A percentile compares a stretch with the other conserved stretches of the same genome.
phyloP scores from a whole-genome alignment of 2,113 vertebrate species.

The Cinclus mexicanus region DNA sequence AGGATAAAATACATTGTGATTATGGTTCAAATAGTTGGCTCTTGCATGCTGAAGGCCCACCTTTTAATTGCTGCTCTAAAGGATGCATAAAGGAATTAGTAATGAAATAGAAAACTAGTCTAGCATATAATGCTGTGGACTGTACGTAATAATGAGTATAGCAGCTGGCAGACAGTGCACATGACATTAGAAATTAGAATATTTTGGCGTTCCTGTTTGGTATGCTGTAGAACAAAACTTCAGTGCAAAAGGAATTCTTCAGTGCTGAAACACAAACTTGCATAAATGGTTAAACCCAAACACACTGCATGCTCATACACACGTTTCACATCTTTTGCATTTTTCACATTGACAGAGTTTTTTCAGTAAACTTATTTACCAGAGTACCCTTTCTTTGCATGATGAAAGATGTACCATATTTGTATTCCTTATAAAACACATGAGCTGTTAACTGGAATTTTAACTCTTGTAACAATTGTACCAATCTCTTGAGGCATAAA shows the following conservation, averaged over 20 bases:
- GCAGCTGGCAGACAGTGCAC: constrained; percentile 45
- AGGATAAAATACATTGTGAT: neutral
- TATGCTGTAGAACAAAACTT: neutral
- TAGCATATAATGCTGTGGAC: constrained; percentile 33
- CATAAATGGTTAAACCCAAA: neutral
- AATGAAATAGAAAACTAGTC: constrained; percentile 29
- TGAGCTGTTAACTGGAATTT: neutral
- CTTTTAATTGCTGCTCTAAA: constrained; percentile 16
- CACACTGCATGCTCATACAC: neutral
- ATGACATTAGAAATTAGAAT: constrained; percentile 42
- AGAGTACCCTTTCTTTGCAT: neutral
- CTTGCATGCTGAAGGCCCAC: neutral
- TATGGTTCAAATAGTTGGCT: neutral
- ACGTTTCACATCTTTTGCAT: constrained; percentile 32
- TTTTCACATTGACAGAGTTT: constrained; percentile 27
- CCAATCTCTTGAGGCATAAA: neutral
- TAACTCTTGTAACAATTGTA: neutral
- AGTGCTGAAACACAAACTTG: neutral
- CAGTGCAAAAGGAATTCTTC: neutral
- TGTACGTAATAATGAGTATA: constrained; percentile 12
- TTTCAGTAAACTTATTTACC: neutral
- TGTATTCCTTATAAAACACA: neutral
- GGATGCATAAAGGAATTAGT: neutral
- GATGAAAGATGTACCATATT: neutral
- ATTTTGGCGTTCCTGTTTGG: constrained; percentile 21